These are phyloP conservation scores for Tolmerus cingulatus DNA, from an alignment of 2,888 invertebrate genomes.

Conservation along the genomic window DNA sequence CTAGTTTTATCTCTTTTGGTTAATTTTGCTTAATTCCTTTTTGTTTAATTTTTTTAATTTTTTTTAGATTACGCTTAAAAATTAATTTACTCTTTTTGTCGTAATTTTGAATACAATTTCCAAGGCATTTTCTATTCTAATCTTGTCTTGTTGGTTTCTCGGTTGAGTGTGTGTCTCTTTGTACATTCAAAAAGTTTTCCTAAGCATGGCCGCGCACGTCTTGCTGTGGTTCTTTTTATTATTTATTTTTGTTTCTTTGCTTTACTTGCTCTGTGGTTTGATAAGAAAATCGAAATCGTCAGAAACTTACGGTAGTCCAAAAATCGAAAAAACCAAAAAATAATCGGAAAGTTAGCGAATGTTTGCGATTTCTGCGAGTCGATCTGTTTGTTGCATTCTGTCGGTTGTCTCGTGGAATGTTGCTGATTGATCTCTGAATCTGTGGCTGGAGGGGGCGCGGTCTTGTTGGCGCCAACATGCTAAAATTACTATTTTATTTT, in stretches of 20 bases:
- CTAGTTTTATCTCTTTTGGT: conserved; percentile 35
- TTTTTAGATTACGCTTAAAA: conserved; percentile 40
- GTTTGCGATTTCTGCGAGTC: neutral
- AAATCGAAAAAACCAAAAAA: neutral
- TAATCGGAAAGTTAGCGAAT: neutral
- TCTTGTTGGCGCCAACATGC: neutral
- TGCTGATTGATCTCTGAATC: conserved; percentile 5
- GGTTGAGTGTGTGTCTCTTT: conserved; percentile 30
- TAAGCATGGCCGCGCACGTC: conserved; percentile 20
- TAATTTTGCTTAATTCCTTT: conserved; percentile 34
- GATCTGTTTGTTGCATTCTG: neutral
- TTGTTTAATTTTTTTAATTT: conserved; percentile 26
- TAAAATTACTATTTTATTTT: neutral
- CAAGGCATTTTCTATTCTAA: conserved; percentile 46
- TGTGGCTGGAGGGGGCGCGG: neutral
- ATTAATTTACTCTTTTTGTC: conserved; percentile 39
- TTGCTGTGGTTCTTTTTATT: neutral
- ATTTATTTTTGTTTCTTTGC: neutral
- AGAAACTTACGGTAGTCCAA: neutral
- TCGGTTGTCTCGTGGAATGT: conserved; percentile 11
- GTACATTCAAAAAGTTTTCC: conserved; percentile 44
- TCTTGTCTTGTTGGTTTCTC: conserved; percentile 43
- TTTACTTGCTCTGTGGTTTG: neutral
- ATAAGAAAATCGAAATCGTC: neutral
- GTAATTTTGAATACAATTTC: conserved; percentile 48